phyloP scores from a whole-genome alignment of 2,113 vertebrate genomes.

The Bubo scandiacus region DNA sequence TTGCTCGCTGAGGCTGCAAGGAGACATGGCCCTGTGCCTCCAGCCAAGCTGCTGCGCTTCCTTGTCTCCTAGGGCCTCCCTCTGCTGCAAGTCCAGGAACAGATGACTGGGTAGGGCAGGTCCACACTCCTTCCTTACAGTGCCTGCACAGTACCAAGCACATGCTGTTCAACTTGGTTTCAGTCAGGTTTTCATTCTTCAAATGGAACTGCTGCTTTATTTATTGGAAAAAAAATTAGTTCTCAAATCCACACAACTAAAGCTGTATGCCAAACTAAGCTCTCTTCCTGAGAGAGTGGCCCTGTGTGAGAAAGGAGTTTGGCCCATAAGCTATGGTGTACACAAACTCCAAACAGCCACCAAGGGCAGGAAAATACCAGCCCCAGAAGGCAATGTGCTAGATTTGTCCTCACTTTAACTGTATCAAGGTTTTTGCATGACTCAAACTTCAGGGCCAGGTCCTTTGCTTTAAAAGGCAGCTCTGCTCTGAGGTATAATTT shows the following conservation, averaged over 20 bases:
- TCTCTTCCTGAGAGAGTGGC: neutral
- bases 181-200: neutral
- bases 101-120: neutral
- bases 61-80: neutral
- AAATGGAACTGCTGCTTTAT: neutral
- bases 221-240: neutral
- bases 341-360: neutral
- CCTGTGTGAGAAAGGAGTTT: neutral
- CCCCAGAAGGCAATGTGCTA: neutral
- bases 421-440: neutral
- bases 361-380: neutral
- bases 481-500: neutral
- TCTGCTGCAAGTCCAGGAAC: neutral
- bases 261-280: neutral
- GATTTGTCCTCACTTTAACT: neutral
- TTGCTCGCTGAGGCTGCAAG: neutral
- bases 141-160: neutral
- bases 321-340: neutral
- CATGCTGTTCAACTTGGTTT: neutral
- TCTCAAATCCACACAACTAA: neutral
- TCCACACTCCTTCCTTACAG: fast-evolving
- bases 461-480: conserved; percentile 1
- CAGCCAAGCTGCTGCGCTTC: neutral
- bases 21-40: neutral
- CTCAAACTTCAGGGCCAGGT: neutral